These are phyloP conservation scores for Anneissia japonica DNA, from an alignment of 35 echinoderm and acorn worm genomes.

Conservation along the genomic window DNA sequence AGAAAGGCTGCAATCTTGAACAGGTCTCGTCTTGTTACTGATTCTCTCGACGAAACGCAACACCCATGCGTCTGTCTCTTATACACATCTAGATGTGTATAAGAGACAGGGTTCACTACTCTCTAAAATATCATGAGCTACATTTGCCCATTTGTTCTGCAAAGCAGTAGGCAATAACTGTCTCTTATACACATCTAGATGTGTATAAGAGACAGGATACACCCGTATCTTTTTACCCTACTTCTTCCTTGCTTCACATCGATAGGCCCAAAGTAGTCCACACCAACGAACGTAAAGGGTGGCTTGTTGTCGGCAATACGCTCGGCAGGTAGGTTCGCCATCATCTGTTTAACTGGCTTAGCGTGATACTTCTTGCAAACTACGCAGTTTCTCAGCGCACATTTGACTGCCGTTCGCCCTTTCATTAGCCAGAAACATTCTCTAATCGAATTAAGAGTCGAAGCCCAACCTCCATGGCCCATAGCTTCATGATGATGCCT, in stretches of 20 bases:
- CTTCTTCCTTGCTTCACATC: background rate
- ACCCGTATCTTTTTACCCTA: slow-evolving; percentile 1
- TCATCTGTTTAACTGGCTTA: slow-evolving; percentile 8
- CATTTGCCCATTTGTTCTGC: too few species aligned
- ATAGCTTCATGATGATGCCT: background rate
- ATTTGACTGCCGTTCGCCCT: background rate
- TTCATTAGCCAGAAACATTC: slow-evolving; percentile 21
- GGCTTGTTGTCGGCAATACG: background rate
- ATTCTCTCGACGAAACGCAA: too few species aligned
- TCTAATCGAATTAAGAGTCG: background rate
- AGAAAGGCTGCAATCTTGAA: too few species aligned
- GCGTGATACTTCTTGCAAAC: slow-evolving; percentile 4
- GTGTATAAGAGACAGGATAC: too few species aligned
- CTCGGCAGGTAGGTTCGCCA: background rate
- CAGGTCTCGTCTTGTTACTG: too few species aligned
- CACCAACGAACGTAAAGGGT: background rate
- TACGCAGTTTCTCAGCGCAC: background rate
- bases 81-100: too few species aligned
- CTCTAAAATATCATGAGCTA: too few species aligned
- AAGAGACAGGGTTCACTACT: too few species aligned
- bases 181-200: too few species aligned
- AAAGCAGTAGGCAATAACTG: too few species aligned
- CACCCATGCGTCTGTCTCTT: too few species aligned
- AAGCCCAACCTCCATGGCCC: slow-evolving; percentile 20
- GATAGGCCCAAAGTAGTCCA: slow-evolving; percentile 20